Evolutionary conservation across 2,888 invertebrate genomes (phyloP).

Genomic region (Stenchaetothrips biformis): DNA sequence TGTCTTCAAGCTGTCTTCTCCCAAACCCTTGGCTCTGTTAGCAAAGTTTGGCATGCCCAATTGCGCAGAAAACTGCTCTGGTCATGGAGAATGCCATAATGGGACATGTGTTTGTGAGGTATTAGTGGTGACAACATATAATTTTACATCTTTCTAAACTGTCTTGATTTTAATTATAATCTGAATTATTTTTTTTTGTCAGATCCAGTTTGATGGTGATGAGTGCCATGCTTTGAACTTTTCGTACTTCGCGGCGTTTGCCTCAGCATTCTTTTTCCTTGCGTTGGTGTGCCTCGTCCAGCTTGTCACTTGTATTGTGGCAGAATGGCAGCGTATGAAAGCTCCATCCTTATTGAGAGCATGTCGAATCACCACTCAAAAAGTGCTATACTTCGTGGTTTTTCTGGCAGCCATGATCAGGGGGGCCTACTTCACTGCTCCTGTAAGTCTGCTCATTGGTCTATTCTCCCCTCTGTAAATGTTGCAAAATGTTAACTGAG

Average conservation of each 20-base stretch:
- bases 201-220: conserved; percentile 71
- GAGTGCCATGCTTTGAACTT: conserved; percentile 78
- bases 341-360: conserved; percentile 75
- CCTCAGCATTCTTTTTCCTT: conserved; percentile 70
- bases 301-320: conserved; percentile 73
- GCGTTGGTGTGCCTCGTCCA: conserved; percentile 81
- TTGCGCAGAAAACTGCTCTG: conserved; percentile 75
- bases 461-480: neutral
- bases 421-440: conserved; percentile 85
- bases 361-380: conserved; percentile 83
- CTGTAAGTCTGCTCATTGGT: conserved; percentile 56
- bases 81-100: conserved; percentile 85
- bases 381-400: conserved; percentile 79
- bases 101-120: conserved; percentile 90
- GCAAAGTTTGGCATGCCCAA: conserved; percentile 13
- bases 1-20: neutral
- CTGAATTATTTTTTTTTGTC: conserved; percentile 37
- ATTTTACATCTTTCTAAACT: conserved; percentile 20
- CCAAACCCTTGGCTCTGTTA: neutral
- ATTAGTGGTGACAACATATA: conserved; percentile 42
- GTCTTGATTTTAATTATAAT: conserved; percentile 28
- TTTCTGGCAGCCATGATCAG: conserved; percentile 79
- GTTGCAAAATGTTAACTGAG: neutral
- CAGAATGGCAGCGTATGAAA: conserved; percentile 78
- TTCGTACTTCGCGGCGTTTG: conserved; percentile 63